Base-by-base conservation (phyloP, 2,797 vertebrate genomes). In the Yasuhikotakia modesta region DNA sequence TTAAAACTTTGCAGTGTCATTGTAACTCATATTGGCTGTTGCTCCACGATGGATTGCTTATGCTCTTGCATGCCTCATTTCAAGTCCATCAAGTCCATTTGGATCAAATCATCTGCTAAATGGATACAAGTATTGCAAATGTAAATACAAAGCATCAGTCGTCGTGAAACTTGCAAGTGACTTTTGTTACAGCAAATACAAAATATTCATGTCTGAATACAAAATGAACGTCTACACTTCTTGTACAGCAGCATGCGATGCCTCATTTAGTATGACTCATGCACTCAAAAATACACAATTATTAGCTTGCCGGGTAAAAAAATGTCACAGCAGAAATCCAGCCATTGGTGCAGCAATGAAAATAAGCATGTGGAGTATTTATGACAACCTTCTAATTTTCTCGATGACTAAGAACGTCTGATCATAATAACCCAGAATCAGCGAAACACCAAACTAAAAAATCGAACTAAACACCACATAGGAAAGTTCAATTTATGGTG, bases 251-350 rank as follows among this genome's bases (percentile, higher is more conserved):
- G 35, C 1, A 19, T 22, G 1, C 30, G 70, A 61, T 0, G 6
- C 22, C 57, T 73, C 43, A 73, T 61, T 61, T 32, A 21, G 43
- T 16, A 19, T 73, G 57, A 73, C 70, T 73, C 70, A 21, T 61
- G 55, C 14, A 30, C 70, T 19, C 17, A 72, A 61, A 46, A 61
- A 61, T 61, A 48, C 55, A 21, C 19, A 12, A 73, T 30, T 32
- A 73, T 24, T 21, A 48, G 5, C 39, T 32, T 3, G 27, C 12
- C 48, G 43, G 46, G 46, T 48, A 32, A 30, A 48, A n/a, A 61
- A n/a, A 71, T 58, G 14, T 43, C 8, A n/a, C 11, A 39, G 35
- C 27, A 70, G 1, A 69, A 43, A 70, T 19, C 10, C 30, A 43
- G 3, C 10, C 12, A 72, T 5, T 67, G 3, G 27, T 48, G 48